Evolutionary conservation across 37 sponge, comb jelly and placozoan genomes (phyloP), one percentile per base, ranked within the genome.

Genomic region (Cladorhizidae sp.): DNA sequence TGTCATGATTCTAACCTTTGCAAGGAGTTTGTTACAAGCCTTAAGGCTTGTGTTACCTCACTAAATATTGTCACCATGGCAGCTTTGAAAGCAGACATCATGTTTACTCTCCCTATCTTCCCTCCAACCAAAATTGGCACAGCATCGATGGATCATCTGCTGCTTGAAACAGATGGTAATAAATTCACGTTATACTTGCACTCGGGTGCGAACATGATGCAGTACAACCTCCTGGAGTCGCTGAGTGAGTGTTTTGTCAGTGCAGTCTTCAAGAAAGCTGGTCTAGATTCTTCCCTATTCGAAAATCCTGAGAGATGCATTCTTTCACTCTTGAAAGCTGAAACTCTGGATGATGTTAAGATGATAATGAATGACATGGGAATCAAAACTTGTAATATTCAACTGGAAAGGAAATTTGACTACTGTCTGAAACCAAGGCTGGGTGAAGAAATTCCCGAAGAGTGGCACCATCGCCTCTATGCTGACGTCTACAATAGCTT

Each of bases 401-500:
- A 45, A 12, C 49, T 9, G 5, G 8, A 45, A 45, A 45, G 9
- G 9, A 45, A 9, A 9, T 45, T 5, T 5, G 9, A 45, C 9
- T 45, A 45, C 9, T 45, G 49, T 12, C 8, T 9, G 9, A 45
- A 12, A 12, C 8, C 59, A 55, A 67, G 37, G 51, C 51, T 88
- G 31, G 89, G 89, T 0, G 33, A 62, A 20, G 67, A 75, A 2
- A 64, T 88, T 2, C 89, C 84, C 55, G 55, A 70, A 28, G 17
- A 3, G 0, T 81, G 63, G 77, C 83, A 81, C 20, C 70, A 81
- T 33, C 31, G 72, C 3, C 74, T 88, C 8, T 81, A 87, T 52
- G 79, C 78, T 33, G 72, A 75, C 40, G 17, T 58, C 35, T 31
- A 76, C 25, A 75, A 86, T 42, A 64, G 78, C 32, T 91, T 86